A percentile compares a stretch with the other conserved stretches of the same genome.
These are phyloP conservation scores for Agrypnus murinus DNA, from an alignment of 2,888 invertebrate genomes.

Conservation along the genomic window DNA sequence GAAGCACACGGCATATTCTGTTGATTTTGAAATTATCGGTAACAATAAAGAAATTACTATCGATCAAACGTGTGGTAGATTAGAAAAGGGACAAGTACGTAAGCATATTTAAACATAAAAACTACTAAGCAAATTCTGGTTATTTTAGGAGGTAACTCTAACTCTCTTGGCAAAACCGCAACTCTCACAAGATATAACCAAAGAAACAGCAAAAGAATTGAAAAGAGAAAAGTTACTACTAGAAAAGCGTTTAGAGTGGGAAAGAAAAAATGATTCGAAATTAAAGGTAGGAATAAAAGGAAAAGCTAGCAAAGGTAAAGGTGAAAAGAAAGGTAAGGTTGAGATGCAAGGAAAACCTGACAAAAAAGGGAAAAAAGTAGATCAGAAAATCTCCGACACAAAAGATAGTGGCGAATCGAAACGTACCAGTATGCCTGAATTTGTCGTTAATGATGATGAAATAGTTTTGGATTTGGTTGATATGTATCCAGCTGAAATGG, in stretches of 20 bases:
- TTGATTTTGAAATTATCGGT: conserved; percentile 57
- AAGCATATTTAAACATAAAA: neutral
- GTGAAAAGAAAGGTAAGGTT: conserved; percentile 42
- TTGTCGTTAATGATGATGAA: conserved; percentile 51
- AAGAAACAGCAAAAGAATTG: conserved; percentile 53
- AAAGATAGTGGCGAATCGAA: neutral
- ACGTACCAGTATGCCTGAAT: conserved; percentile 41
- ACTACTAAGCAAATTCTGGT: neutral
- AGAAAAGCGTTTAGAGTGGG: conserved; percentile 45
- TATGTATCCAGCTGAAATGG: conserved; percentile 61
- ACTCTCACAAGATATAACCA: conserved; percentile 51
- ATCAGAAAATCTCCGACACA: too few species aligned
- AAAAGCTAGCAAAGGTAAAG: conserved; percentile 25
- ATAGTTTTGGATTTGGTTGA: conserved; percentile 56
- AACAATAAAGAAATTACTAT: conserved; percentile 55
- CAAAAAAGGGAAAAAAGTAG: neutral
- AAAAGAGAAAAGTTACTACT: conserved; percentile 51
- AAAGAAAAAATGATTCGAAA: conserved; percentile 2
- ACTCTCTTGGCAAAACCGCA: conserved; percentile 57
- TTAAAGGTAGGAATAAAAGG: conserved; percentile 5
- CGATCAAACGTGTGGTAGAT: conserved; percentile 58
- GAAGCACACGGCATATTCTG: conserved; percentile 44
- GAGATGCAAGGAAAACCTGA: neutral
- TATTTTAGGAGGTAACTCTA: conserved; percentile 52
- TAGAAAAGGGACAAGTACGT: conserved; percentile 53